Base-by-base conservation (phyloP, 2,797 vertebrate genomes). In the Anabas testudineus region DNA sequence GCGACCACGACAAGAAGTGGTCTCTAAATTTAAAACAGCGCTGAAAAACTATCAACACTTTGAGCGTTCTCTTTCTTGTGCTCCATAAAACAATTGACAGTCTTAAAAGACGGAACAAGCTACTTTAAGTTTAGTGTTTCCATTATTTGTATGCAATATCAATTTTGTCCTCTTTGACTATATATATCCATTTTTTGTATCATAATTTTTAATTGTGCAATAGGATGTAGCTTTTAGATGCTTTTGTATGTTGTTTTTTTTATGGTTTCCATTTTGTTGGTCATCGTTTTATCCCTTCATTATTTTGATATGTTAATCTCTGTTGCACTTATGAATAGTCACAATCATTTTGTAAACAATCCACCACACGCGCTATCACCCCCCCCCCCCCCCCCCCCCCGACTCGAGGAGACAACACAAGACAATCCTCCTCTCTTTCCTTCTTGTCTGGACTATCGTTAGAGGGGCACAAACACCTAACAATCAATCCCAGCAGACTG, bases 181-280 rank as follows among this genome's bases (percentile, higher is more conserved):
- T 93, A 85, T 93, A 83, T 87, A 89, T 95, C 90, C 73, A 85
- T 90, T 81, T 83, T 76, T 94, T 93, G 90, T 95, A 92, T 95
- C 92, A 93, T 93, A 88, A 93, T 87, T 91, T 85, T 96, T 94
- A 94, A 95, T 95, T 91, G 97, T 98, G 96, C 96, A 97, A 97
- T 97, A 96, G 96, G 95, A 94, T 94, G 49, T 96, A 96, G 95
- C 87, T 94, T 94, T 95, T 95, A 94, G 91, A 90, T 91, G 94
- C 93, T 92, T 93, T 88, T 36, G n/a, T n/a, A n/a, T n/a, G n/a
- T n/a, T n/a, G 30, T 82, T 84, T 83, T 85, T 88, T 88, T 88
- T 81, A 77, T 60, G 19, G 67, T 73, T 74, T 89, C 69, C 36
- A 24, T 86, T 59, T 45, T 70, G 80, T 86, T 77, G 39, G 21